Conservation (phyloP, 2,113 vertebrate genomes). For the Zapus hudsonius region DNA sequence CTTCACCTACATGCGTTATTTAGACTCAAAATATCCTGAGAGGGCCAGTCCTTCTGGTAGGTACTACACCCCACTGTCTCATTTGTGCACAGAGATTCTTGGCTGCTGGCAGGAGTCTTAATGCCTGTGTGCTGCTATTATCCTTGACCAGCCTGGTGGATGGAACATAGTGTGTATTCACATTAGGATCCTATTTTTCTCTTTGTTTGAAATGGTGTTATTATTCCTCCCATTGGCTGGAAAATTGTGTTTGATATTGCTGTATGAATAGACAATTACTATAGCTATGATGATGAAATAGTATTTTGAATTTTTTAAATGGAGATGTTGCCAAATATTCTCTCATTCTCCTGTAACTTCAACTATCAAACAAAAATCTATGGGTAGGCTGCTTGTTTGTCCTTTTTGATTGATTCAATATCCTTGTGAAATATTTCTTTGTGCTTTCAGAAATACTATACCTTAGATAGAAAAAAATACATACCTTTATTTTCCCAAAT, state of each 20-base stretch:
- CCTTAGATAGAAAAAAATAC: constrained; percentile 10
- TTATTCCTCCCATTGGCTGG: background rate
- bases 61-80: too few relatives aligned
- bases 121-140: too few relatives aligned
- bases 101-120: background rate
- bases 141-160: background rate
- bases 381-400: background rate
- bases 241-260: background rate
- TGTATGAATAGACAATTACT: background rate
- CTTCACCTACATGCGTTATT: background rate
- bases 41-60: background rate
- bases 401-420: background rate
- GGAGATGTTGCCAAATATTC: background rate
- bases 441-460: background rate
- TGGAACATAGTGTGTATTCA: background rate
- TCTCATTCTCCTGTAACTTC: background rate
- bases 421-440: background rate
- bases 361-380: background rate
- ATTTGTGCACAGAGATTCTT: background rate
- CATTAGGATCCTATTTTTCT: background rate
- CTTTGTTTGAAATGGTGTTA: constrained; percentile 3
- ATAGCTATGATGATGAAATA: background rate
- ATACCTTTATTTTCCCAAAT: background rate
- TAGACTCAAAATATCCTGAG: background rate
- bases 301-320: background rate